These are phyloP conservation scores for Podotricha telesiphe DNA, from an alignment of 2,888 invertebrate species.

Conservation along the genomic window DNA sequence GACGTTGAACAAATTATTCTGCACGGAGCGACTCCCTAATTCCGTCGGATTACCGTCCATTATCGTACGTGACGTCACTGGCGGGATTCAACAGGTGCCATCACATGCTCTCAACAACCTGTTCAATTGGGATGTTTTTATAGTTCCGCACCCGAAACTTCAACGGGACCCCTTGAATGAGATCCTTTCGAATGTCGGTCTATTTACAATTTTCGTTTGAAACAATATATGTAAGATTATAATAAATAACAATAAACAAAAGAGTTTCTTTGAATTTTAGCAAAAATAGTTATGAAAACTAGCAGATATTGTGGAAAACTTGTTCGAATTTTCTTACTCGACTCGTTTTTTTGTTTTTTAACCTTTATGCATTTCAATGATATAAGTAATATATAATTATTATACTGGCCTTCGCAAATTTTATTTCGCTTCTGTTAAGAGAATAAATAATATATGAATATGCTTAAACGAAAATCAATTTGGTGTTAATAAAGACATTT, in stretches of 20 bases:
- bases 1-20: slow-evolving; percentile 38
- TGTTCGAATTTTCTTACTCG: background rate
- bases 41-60: slow-evolving; percentile 59
- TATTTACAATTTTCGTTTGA: background rate
- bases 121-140: slow-evolving; percentile 20
- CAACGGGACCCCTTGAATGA: background rate
- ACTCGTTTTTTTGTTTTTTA: slow-evolving; percentile 7
- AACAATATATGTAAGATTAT: background rate
- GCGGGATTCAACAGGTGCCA: slow-evolving; percentile 75
- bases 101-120: slow-evolving; percentile 60
- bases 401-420: background rate
- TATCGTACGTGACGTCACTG: slow-evolving; percentile 72
- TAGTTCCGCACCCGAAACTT: background rate
- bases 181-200: background rate
- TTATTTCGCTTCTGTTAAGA: background rate
- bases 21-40: slow-evolving; percentile 44
- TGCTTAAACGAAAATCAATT: slow-evolving; percentile 6
- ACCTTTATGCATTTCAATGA: background rate
- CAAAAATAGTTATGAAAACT: background rate
- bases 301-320: background rate
- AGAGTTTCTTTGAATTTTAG: background rate
- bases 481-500: slow-evolving; percentile 11
- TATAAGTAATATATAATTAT: background rate
- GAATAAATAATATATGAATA: background rate
- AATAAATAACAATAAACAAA: background rate